Evolutionary conservation across 1,140 invertebrate species (phyloP), one percentile per base, ranked within the genome.

Genomic region (Euschistus heros): DNA sequence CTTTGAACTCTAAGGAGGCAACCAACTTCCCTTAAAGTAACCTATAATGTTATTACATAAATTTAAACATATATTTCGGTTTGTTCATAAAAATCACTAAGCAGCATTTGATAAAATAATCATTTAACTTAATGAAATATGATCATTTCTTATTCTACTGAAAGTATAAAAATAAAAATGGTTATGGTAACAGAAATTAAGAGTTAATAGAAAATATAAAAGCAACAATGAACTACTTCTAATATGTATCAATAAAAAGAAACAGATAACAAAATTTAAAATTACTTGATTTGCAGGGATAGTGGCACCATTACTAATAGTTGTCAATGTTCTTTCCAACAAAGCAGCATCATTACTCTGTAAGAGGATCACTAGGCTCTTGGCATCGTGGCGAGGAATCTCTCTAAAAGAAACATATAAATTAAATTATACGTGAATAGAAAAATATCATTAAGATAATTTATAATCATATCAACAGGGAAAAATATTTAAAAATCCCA

Each of bases 281-380:
- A 66, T 71, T 69, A 80, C 79, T 74, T 81, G 79, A 72, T 81
- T 82, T 30, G 71, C 73, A 57, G 78, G 76, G 70, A 82, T 82
- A n/a, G 80, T 80, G 33, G 79, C 77, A 73, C 77, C 80, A 70
- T 81, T 81, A 60, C 77, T 76, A 64, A 82, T 78, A 30, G 78
- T 80, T 20, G 75, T 76, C 10, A 84, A 69, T 24, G 79, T 76
- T 67, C 78, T 75, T 69, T 80, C 74, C 15, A 82, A 70, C 7
- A 82, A 69, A 10, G 74, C 73, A 65, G 76, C 74, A 71, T 83
- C 79, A 52, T 75, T 74, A 5, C 78, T 75, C 65, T 77, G 75
- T 26, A 84, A 69, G 15, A 84, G 70, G 30, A 75, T 75, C 17
- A 80, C 78, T 22, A 84, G 70, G 67, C 77, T 76, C 71, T 80